A percentile compares a stretch with the other conserved stretches of the same genome.
Conservation (phyloP, 2,797 vertebrate genomes). For the Bryconaethiops microstoma region DNA sequence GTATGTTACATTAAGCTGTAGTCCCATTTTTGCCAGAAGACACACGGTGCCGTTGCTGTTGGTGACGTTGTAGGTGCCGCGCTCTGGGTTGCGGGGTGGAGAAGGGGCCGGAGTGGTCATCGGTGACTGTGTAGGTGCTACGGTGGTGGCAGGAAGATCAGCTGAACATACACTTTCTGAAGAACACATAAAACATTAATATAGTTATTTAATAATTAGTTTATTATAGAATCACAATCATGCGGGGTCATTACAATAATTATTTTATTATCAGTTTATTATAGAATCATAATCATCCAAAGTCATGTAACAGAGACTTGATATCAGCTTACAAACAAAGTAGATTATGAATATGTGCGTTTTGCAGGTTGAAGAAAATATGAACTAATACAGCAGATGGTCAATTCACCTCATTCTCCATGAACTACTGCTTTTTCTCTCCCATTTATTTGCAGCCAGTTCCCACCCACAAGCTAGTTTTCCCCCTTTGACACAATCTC, state of each 20-base stretch:
- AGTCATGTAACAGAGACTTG: background rate
- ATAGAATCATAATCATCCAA: background rate
- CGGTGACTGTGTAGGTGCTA: slow-evolving; percentile 64
- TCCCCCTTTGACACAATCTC: too few species aligned
- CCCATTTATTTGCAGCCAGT: too few species aligned
- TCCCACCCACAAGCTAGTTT: too few species aligned
- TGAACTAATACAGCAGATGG: too few species aligned
- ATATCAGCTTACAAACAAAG: background rate
- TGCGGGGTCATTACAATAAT: background rate
- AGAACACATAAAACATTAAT: slow-evolving; percentile 11
- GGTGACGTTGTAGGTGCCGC: slow-evolving; percentile 78
- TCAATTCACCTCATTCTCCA: background rate
- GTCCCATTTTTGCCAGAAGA: slow-evolving; percentile 77
- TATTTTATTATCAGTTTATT: background rate
- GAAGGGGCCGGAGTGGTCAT: slow-evolving; percentile 63
- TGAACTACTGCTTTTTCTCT: background rate
- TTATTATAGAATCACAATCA: background rate
- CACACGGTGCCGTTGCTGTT: slow-evolving; percentile 69
- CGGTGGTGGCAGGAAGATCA: slow-evolving; percentile 66
- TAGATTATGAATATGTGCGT: background rate
- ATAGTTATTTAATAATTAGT: too few species aligned
- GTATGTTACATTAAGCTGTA: slow-evolving; percentile 87
- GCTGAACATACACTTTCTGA: slow-evolving; percentile 84
- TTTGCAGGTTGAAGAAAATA: background rate
- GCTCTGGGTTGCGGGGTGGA: slow-evolving; percentile 70